phyloP scores from a whole-genome alignment of 2,113 vertebrate species.

The Puffinus mauretanicus region DNA sequence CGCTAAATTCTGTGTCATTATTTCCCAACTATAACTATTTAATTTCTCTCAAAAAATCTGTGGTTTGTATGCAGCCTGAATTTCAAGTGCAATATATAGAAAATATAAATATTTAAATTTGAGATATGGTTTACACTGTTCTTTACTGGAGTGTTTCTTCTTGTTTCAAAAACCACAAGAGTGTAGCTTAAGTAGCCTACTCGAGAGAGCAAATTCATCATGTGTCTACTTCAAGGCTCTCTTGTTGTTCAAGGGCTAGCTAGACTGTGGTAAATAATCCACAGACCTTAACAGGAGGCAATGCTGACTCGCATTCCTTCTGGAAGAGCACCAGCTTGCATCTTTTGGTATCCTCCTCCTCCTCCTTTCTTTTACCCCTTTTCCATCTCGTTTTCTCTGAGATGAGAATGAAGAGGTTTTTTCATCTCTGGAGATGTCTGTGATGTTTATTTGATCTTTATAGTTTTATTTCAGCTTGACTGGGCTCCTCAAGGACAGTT shows the following conservation, averaged over 20 bases:
- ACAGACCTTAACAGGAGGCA: not conserved
- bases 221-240: not conserved
- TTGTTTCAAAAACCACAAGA: constrained; percentile 33
- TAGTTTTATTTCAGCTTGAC: not conserved
- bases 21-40: not conserved
- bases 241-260: not conserved
- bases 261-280: constrained; percentile 4
- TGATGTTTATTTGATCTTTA: not conserved
- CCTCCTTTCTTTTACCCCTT: not conserved
- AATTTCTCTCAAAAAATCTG: not conserved
- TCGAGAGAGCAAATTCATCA: not conserved
- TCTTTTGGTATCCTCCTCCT: not conserved
- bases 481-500: not conserved
- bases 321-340: not conserved
- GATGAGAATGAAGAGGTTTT: not conserved
- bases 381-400: not conserved
- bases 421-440: not conserved
- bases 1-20: not conserved
- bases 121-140: not conserved
- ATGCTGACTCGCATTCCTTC: not conserved
- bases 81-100: not conserved
- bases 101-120: constrained; percentile 37
- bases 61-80: not conserved
- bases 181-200: not conserved
- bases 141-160: constrained; percentile 1